Evolutionary conservation across 2,888 invertebrate genomes (phyloP).

Genomic region (Melolontha melolontha): DNA sequence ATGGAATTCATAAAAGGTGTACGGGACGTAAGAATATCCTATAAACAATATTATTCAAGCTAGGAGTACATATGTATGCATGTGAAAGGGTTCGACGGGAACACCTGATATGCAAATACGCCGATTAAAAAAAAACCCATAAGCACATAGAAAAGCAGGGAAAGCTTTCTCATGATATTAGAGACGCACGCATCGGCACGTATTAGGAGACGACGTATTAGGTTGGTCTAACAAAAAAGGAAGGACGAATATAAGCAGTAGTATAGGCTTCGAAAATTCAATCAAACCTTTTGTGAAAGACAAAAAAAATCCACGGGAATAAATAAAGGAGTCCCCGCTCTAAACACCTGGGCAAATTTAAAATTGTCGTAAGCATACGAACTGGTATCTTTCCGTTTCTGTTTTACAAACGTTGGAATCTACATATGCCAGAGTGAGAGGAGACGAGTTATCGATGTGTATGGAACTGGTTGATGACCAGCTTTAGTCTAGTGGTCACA

Average conservation of each 20-base stretch:
- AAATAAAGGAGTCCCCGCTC: slow-evolving; percentile 20
- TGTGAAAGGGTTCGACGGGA: neutral
- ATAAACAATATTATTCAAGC: too few relatives aligned
- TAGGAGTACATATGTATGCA: too few relatives aligned
- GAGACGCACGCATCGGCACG: slow-evolving; percentile 16
- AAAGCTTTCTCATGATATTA: slow-evolving; percentile 26
- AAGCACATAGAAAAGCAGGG: neutral
- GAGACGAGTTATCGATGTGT: slow-evolving; percentile 1
- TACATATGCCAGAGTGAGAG: neutral
- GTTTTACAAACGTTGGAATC: neutral
- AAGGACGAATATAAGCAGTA: neutral
- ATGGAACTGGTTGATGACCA: slow-evolving; percentile 35
- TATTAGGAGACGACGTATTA: slow-evolving; percentile 20
- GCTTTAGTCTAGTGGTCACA: slow-evolving; percentile 20
- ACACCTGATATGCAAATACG: slow-evolving; percentile 36
- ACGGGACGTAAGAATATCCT: too few relatives aligned
- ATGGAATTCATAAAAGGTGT: too few relatives aligned
- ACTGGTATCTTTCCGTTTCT: slow-evolving; percentile 3
- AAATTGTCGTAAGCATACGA: slow-evolving; percentile 26
- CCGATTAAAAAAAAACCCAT: slow-evolving; percentile 26
- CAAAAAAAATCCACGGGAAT: slow-evolving; percentile 21
- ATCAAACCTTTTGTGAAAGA: slow-evolving; percentile 36
- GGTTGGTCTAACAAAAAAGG: neutral
- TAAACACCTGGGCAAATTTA: slow-evolving; percentile 37
- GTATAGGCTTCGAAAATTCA: slow-evolving; percentile 33